A percentile compares a stretch with the other conserved stretches of the same genome.
These are phyloP conservation scores for Macquaria australasica DNA, from an alignment of 2,113 vertebrate genomes.

Conservation along the genomic window DNA sequence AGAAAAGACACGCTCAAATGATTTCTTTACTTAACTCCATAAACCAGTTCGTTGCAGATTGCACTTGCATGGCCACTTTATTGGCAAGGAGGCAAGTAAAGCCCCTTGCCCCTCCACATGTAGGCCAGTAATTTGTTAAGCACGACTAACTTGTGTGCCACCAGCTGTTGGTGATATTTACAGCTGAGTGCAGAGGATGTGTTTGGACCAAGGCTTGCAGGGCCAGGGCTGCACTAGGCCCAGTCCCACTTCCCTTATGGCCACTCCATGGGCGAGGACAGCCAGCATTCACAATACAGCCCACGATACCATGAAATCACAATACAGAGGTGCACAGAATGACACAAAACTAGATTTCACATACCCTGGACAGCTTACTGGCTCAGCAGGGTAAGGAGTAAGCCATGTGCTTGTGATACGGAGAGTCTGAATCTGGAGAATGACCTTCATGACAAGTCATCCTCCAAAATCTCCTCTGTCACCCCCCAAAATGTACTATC, in stretches of 20 bases:
- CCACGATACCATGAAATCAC: conserved; percentile 52
- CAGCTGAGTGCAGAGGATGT: conserved; percentile 80
- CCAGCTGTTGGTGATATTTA: conserved; percentile 88
- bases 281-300: conserved; percentile 56
- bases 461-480: conserved; percentile 46
- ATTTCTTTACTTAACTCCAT: conserved; percentile 27
- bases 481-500: conserved; percentile 14
- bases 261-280: conserved; percentile 69
- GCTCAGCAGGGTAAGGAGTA: conserved; percentile 54
- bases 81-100: conserved; percentile 56
- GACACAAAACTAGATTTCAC: conserved; percentile 48
- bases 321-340: conserved; percentile 51
- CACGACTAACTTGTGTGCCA: conserved; percentile 83
- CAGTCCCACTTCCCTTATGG: conserved; percentile 63
- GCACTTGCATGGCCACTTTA: conserved; percentile 38
- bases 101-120: conserved; percentile 62
- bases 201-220: conserved; percentile 70
- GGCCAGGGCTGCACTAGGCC: conserved; percentile 59
- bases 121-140: conserved; percentile 81
- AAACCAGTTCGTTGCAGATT: conserved; percentile 35
- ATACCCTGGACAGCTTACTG: conserved; percentile 52
- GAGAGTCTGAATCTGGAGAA: conserved; percentile 56
- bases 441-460: conserved; percentile 63
- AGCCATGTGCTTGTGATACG: conserved; percentile 49
- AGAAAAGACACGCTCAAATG: conserved; percentile 10